Percentiles rank a stretch among this genome's conserved stretches.
These are phyloP conservation scores for Tachysurus fulvidraco DNA, from an alignment of 2,113 vertebrate species.

Conservation along the genomic window DNA sequence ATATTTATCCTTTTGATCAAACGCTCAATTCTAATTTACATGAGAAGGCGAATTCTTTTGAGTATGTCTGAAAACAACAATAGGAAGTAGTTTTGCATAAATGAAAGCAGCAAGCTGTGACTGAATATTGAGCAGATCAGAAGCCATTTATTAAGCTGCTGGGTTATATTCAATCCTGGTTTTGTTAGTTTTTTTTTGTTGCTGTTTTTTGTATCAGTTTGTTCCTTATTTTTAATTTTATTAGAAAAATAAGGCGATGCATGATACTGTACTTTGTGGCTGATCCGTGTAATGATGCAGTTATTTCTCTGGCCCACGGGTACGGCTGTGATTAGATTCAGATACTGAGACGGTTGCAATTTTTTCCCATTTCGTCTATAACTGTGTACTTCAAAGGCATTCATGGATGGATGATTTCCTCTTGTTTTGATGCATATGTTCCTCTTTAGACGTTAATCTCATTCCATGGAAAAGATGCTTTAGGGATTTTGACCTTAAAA, in stretches of 20 bases:
- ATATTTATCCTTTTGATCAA: slow-evolving; percentile 31
- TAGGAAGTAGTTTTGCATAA: background rate
- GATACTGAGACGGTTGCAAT: slow-evolving; percentile 18
- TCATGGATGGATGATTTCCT: slow-evolving; percentile 34
- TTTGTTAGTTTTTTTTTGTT: too few relatives aligned
- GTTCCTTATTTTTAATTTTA: slow-evolving; percentile 27
- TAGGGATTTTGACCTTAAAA: slow-evolving; percentile 31
- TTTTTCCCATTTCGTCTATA: slow-evolving; percentile 29
- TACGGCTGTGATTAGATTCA: slow-evolving; percentile 32
- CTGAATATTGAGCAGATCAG: background rate
- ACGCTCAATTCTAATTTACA: background rate
- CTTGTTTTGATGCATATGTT: slow-evolving; percentile 24
- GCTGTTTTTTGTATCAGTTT: background rate
- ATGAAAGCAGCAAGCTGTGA: slow-evolving; percentile 8
- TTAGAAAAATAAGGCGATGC: slow-evolving; percentile 26
- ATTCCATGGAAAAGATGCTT: slow-evolving; percentile 22
- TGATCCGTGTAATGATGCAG: slow-evolving; percentile 19
- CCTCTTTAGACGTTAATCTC: slow-evolving; percentile 47
- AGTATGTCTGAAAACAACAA: slow-evolving; percentile 9
- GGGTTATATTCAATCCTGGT: too few relatives aligned
- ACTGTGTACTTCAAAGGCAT: slow-evolving; percentile 38
- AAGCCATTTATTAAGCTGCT: background rate
- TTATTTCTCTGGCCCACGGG: slow-evolving; percentile 35
- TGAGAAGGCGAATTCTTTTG: slow-evolving; percentile 24
- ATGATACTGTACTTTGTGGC: slow-evolving; percentile 19